Evolutionary conservation across 2,888 invertebrate species (phyloP), one percentile per base, ranked within the genome.

Genomic region (Drosophila tripunctata): DNA sequence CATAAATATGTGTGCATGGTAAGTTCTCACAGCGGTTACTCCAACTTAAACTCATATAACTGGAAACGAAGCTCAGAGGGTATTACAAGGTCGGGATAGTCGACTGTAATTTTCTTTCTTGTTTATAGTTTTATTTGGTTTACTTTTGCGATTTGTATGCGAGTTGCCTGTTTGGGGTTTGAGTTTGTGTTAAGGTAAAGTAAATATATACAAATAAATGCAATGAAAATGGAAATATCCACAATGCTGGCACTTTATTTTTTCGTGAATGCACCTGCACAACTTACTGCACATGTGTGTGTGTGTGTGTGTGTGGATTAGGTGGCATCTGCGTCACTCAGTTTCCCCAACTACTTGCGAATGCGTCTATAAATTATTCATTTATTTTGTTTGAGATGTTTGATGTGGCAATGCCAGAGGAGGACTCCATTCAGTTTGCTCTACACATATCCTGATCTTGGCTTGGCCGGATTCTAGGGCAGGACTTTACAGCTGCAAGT

Each of bases 321-420:
- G 47, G 35, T 27, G 38, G 27, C 40, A 56, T 62, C 64, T 60
- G 65, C 43, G 33, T 22, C 38, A 38, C 44, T 45, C 45, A 40
- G 57, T 57, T 14, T 43, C 10, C 27, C 40, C 15, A n/a, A n/a
- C 33, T 30, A 4, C 14, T 60, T 64, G 71, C 60, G 73, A 71
- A 71, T 87, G 88, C 80, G 78, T 84, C 77, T 73, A 89, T 88
- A 89, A 89, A 88, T 88, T 84, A 88, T 88, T 88, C 89, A 88
- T 88, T 88, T 72, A 89, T 86, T 88, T 74, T 73, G 75, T 78
- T 87, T 78, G 79, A 83, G 75, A 79, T 87, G 79, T 83, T 88
- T 88, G 88, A 88, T 88, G 89, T 79, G 78, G 70, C 60, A 56
- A 40, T 55, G 65, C 65, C 51, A 33, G 58, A 36, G n/a, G n/a